A percentile compares a stretch with the other conserved stretches of the same genome.
These are phyloP conservation scores for Drosophila equinoxialis DNA, from an alignment of 1,140 invertebrate genomes.

Conservation along the genomic window DNA sequence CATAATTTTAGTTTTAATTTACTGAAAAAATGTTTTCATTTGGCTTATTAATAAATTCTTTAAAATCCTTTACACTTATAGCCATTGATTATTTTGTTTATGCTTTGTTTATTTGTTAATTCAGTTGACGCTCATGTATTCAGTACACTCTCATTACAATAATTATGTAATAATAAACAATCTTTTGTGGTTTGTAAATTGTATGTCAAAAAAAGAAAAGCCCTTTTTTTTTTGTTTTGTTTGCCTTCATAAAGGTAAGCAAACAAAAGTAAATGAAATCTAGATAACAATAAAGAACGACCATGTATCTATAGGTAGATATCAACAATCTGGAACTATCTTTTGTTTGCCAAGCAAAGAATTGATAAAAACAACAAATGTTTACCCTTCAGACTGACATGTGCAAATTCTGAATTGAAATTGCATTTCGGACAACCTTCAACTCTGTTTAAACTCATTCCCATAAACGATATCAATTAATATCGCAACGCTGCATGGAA, in stretches of 20 bases:
- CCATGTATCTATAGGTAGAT: not conserved
- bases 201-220: too few species aligned
- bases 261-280: constrained; percentile 2
- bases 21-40: too few species aligned
- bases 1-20: too few species aligned
- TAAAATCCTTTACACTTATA: too few species aligned
- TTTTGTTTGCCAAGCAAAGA: not conserved
- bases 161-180: too few species aligned
- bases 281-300: constrained; percentile 3
- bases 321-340: constrained; percentile 1
- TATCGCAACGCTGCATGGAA: not conserved
- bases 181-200: too few species aligned
- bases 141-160: too few species aligned
- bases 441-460: constrained; percentile 9
- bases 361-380: not conserved
- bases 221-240: too few species aligned
- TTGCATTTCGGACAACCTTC: constrained; percentile 6
- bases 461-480: constrained; percentile 5
- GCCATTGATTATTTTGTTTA: too few species aligned
- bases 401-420: not conserved
- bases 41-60: too few species aligned
- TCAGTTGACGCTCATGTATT: too few species aligned
- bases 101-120: too few species aligned
- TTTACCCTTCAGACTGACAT: not conserved
- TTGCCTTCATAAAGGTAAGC: not conserved